Evolutionary conservation across 1,140 invertebrate genomes (phyloP).

Genomic region (Drosophila ironensis): DNA sequence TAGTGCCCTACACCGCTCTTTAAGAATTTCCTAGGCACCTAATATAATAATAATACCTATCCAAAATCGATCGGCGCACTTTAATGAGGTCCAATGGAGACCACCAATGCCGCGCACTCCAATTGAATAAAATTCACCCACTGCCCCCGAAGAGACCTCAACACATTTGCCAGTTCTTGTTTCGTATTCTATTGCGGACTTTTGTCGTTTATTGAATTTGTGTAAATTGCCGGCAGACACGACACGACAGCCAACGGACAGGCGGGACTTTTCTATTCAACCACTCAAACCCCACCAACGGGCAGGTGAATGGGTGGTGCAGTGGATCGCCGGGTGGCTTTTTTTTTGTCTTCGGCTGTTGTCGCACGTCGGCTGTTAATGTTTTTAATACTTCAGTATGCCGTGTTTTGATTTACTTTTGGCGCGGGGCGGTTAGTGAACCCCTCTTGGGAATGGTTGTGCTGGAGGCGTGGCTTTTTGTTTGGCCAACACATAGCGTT

Average conservation of each 20-base stretch:
- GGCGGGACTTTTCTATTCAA: slow-evolving; percentile 6
- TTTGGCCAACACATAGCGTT: slow-evolving; percentile 13
- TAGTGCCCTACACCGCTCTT: neutral
- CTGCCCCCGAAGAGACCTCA: slow-evolving; percentile 7
- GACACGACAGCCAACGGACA: slow-evolving; percentile 29
- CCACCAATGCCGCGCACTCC: neutral
- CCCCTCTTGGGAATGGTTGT: slow-evolving; percentile 10
- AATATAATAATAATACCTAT: slow-evolving; percentile 39
- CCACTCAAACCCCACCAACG: too few species aligned
- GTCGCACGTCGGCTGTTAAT: slow-evolving; percentile 45
- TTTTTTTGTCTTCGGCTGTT: slow-evolving; percentile 24
- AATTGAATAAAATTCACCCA: neutral
- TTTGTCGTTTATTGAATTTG: slow-evolving; percentile 69
- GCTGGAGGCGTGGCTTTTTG: slow-evolving; percentile 11
- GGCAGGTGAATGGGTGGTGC: slow-evolving; percentile 1
- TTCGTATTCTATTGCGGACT: slow-evolving; percentile 14
- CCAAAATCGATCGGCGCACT: slow-evolving; percentile 31
- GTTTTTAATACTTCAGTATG: slow-evolving; percentile 60
- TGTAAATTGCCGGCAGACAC: slow-evolving; percentile 71
- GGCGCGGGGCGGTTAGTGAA: slow-evolving; percentile 28
- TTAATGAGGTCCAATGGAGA: slow-evolving; percentile 21
- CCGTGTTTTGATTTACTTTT: slow-evolving; percentile 46
- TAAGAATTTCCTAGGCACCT: neutral
- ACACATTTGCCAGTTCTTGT: slow-evolving; percentile 35
- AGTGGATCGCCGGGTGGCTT: neutral